Conservation (phyloP, 2,888 invertebrate species). For the Morpho achilles region DNA sequence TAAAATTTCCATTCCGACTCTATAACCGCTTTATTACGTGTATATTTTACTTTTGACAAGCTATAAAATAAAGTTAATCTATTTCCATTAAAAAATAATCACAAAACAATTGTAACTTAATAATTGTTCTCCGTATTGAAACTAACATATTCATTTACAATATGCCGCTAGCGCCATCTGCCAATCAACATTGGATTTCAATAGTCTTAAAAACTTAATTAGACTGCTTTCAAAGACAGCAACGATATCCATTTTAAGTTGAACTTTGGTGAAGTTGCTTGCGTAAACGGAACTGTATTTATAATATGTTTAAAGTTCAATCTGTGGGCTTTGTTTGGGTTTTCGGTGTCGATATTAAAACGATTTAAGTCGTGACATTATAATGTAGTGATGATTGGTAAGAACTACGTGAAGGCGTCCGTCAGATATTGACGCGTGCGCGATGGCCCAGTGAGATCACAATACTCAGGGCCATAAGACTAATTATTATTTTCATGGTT, state of each 20-base stretch:
- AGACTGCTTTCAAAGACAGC: constrained; percentile 71
- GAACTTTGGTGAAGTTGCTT: constrained; percentile 15
- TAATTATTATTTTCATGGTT: constrained; percentile 65
- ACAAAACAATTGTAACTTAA: constrained; percentile 32
- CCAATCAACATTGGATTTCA: constrained; percentile 72
- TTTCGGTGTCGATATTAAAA: constrained; percentile 21
- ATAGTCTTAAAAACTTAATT: constrained; percentile 74
- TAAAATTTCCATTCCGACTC: too few species aligned
- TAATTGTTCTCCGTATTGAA: constrained; percentile 28
- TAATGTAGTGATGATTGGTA: constrained; percentile 67
- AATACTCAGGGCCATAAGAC: constrained; percentile 50
- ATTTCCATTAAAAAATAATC: constrained; percentile 16
- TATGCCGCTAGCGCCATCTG: constrained; percentile 73
- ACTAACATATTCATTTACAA: constrained; percentile 59
- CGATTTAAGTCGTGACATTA: constrained; percentile 42
- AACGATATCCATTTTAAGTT: constrained; percentile 40
- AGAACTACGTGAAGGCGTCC: constrained; percentile 57
- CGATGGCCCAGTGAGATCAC: constrained; percentile 50
- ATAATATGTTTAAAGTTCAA: constrained; percentile 35
- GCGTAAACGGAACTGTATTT: constrained; percentile 31
- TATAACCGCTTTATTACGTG: too few species aligned
- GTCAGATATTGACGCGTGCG: constrained; percentile 73
- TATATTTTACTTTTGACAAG: not conserved
- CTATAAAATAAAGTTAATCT: constrained; percentile 2
- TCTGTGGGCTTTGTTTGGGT: constrained; percentile 21